These are phyloP conservation scores for Mesorhabditis spiculigera DNA, from an alignment of 2,888 invertebrate species.

Conservation along the genomic window DNA sequence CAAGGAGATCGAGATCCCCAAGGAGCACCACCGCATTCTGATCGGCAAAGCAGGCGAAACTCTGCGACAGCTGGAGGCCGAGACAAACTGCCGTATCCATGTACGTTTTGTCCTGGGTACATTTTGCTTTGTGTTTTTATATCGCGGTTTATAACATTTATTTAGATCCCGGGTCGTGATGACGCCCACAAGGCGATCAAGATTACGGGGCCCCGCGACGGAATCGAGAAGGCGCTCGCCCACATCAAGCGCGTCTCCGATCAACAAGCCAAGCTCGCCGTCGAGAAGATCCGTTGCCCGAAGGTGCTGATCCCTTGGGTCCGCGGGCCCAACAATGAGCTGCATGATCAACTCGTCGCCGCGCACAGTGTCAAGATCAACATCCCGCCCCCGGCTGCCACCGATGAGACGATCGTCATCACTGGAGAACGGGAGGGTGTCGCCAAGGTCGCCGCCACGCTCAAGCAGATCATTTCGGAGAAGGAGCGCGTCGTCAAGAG, in stretches of 20 bases:
- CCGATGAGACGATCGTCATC: constrained; percentile 81
- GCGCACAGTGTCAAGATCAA: constrained; percentile 79
- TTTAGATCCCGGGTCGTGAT: constrained; percentile 75
- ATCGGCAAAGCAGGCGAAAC: constrained; percentile 65
- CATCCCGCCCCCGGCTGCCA: constrained; percentile 85
- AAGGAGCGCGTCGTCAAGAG: constrained; percentile 66
- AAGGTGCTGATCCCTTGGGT: constrained; percentile 96
- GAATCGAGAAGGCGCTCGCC: constrained; percentile 91
- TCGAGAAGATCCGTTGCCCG: constrained; percentile 80
- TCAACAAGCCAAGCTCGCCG: constrained; percentile 90
- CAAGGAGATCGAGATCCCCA: constrained; percentile 80
- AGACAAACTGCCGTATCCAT: constrained; percentile 87
- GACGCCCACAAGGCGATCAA: constrained; percentile 80
- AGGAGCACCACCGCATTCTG: constrained; percentile 92
- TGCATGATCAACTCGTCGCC: constrained; percentile 70
- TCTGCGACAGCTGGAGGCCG: constrained; percentile 77
- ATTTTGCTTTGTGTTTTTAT: too few species aligned
- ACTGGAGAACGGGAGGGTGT: constrained; percentile 95
- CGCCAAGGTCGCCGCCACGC: constrained; percentile 77
- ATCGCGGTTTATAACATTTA: too few species aligned
- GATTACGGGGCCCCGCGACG: constrained; percentile 70
- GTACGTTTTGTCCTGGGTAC: too few species aligned
- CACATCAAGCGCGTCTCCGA: constrained; percentile 89
- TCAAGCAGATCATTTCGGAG: constrained; percentile 80
- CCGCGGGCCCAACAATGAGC: constrained; percentile 82